Base-by-base conservation (phyloP, 2,797 vertebrate species). In the Coregonus suidteri region DNA sequence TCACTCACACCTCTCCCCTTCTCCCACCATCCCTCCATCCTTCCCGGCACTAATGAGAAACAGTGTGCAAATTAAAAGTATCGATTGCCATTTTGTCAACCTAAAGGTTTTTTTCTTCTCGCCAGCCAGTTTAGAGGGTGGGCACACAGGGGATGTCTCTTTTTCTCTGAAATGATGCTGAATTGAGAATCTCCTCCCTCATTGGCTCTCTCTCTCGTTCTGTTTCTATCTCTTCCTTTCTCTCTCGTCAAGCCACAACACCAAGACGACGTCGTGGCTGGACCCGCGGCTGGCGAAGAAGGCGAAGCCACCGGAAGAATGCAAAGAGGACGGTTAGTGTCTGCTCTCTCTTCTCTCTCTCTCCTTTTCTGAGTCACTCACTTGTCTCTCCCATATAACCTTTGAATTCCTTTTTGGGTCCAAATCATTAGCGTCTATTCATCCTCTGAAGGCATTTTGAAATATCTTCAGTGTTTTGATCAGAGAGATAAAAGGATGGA, bases 211-310 rank as follows among this genome's bases (percentile, higher is more conserved):
- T 74, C 3, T 11, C 6, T 69, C 66, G 53, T 51, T 71, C 70
- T 66, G 47, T 37, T 13, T 77, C 62, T 74, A 54, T 67, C 53
- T n/a, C 25, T 34, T 35, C 20, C n/a, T 35, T n/a, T n/a, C 31
- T 35, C 66, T 51, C 90, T 93, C 94, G 93, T 95, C 88, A 91
- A 99, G 98, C 95, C 98, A 99, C 95, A 99, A 99, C 95, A 99
- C 97, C 94, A 99, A 99, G 96, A 99, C 98, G 69, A 99, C 98
- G 86, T 99, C 98, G 85, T 99, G 98, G 98, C 95, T 99, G 86
- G 98, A 99, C 95, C 98, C 98, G 91, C 96, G 98, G 88, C 96
- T 99, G 81, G 98, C 98, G 74, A 99, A 98, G 95, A 99, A 99
- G 94, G 97, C 98, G 77, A 99, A 99, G 90, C 98, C 98, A 71